Base-by-base conservation (phyloP, 2,797 vertebrate genomes). In the Masticophis lateralis region DNA sequence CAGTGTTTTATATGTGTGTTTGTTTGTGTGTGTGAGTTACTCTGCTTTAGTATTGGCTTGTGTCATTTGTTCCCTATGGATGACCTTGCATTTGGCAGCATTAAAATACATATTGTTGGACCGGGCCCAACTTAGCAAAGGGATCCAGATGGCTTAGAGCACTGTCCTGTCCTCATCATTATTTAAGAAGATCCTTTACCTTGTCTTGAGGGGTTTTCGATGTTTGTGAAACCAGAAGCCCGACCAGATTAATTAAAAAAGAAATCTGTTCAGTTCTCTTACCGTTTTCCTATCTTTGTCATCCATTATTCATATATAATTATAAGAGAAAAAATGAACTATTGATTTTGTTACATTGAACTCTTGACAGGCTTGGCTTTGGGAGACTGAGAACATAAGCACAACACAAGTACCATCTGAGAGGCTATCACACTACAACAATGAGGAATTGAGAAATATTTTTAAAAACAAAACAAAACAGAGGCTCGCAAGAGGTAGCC, bases 201-300 rank as follows among this genome's bases (percentile, higher is more conserved):
- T 91, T 93, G 90, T 93, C 87, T 91, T 91, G 89, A 57, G 93
- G 90, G 74, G 87, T 87, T 86, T 93, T 63, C 90, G 86, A 27
- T 91, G 90, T 93, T 91, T 93, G 93, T 91, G 87, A 93, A 93
- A 89, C 87, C 90, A 91, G 87, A 32, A 69, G 53, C 57, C 93
- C 93, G 91, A 61, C 90, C 63, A 92, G 89, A 94, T 88, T 90
- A 92, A 92, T 92, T 92, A 92, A 88, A 92, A 90, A 92, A 90
- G 69, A 93, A 93, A 91, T 91, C 93, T 93, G 59, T 91, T 94
- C 89, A 61, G 83, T 88, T 90, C 53, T 55, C 86, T 93, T 86
- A 92, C 83, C 37, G 79, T 86, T 94, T 90, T 92, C 88, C 43
- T 90, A 63, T 88, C 55, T 32, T 92, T 47, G 4, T 43, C 22